Evolutionary conservation across 2,888 invertebrate species (phyloP).

Genomic region (Oligia fasciuncula): DNA sequence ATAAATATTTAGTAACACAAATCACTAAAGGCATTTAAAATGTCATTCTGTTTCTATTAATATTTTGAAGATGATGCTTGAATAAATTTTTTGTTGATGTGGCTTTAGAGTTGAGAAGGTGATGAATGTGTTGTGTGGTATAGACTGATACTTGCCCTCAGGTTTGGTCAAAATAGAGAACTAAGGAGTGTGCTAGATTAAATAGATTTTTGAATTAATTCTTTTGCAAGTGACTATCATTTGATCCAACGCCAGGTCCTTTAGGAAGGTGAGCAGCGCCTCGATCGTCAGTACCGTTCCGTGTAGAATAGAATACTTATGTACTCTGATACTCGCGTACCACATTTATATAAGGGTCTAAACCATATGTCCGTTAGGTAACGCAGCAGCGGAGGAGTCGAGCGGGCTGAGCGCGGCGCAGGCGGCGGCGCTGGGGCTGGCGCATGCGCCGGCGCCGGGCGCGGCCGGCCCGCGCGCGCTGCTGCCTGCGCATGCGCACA

Average conservation of each 20-base stretch:
- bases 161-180: too few relatives aligned
- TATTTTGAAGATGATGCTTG: not conserved
- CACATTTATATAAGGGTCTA: not conserved
- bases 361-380: slow-evolving; percentile 30
- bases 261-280: too few relatives aligned
- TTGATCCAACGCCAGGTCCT: too few relatives aligned
- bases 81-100: not conserved
- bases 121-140: not conserved
- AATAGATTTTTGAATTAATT: too few relatives aligned
- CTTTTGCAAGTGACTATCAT: too few relatives aligned
- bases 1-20: not conserved
- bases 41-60: not conserved
- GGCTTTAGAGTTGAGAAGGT: not conserved
- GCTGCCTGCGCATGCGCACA: slow-evolving; percentile 68
- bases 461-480: slow-evolving; percentile 74
- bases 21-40: not conserved
- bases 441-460: slow-evolving; percentile 80
- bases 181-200: too few relatives aligned
- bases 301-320: not conserved
- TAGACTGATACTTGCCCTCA: not conserved
- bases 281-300: not conserved
- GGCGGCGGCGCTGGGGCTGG: slow-evolving; percentile 85
- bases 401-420: slow-evolving; percentile 82
- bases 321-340: not conserved
- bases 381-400: slow-evolving; percentile 60